Evolutionary conservation across 2,113 vertebrate species (phyloP).

Genomic region (Daboia siamensis): DNA sequence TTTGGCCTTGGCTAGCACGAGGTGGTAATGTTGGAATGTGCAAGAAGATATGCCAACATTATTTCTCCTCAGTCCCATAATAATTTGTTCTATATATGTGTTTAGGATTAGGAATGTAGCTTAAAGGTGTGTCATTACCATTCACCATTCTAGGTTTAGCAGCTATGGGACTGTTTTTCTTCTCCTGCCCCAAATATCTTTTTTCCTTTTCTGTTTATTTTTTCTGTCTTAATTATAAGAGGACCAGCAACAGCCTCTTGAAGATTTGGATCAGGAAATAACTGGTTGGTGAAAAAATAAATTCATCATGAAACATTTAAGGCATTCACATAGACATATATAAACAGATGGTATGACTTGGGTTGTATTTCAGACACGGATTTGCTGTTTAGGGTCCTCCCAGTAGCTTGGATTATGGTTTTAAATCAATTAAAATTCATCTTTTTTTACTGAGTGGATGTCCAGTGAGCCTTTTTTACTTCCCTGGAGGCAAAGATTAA

Average conservation of each 20-base stretch:
- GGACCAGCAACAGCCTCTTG: conserved; percentile 20
- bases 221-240: background rate
- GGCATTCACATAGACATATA: background rate
- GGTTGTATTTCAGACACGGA: background rate
- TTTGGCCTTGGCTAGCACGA: background rate
- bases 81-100: background rate
- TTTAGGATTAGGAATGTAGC: background rate
- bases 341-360: background rate
- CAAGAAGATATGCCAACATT: background rate
- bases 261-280: conserved; percentile 19
- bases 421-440: background rate
- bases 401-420: background rate
- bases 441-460: background rate
- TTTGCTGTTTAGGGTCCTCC: background rate
- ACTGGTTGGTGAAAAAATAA: background rate
- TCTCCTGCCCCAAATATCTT: background rate
- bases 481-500: background rate
- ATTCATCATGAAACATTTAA: background rate
- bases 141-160: conserved; percentile 11
- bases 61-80: background rate
- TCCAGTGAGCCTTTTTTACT: background rate
- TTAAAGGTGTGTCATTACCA: background rate
- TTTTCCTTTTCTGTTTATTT: background rate
- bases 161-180: background rate
- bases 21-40: background rate